These are phyloP conservation scores for Entosphenus tridentatus DNA, from an alignment of 2,113 vertebrate species.

Conservation along the genomic window DNA sequence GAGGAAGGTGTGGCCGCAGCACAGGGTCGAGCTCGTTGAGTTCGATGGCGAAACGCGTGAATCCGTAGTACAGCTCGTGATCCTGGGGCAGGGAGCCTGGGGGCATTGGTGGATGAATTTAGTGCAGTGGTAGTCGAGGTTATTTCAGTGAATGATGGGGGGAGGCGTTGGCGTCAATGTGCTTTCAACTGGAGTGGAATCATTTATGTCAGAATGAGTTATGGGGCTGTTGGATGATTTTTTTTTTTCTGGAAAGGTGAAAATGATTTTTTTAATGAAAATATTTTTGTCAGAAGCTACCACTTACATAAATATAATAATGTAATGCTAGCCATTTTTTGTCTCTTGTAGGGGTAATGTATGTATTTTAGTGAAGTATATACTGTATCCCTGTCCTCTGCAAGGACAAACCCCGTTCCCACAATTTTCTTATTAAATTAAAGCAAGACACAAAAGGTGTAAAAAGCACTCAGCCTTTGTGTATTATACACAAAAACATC, in stretches of 20 bases:
- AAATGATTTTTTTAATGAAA: not conserved
- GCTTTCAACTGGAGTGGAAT: constrained; percentile 8
- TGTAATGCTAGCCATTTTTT: too few species aligned
- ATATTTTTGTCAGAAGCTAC: not conserved
- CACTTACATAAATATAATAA: too few species aligned
- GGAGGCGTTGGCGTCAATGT: not conserved
- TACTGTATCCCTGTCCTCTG: too few species aligned
- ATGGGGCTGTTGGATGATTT: not conserved
- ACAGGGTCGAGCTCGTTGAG: constrained; percentile 87
- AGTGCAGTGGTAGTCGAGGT: constrained; percentile 11
- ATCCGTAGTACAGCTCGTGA: constrained; percentile 89
- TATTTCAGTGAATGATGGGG: constrained; percentile 7
- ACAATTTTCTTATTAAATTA: too few species aligned
- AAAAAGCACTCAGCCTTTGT: too few species aligned
- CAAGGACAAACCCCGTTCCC: too few species aligned
- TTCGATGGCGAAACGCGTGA: constrained; percentile 88
- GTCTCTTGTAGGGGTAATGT: too few species aligned
- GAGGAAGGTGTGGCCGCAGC: constrained; percentile 63
- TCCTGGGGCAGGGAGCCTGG: constrained; percentile 90
- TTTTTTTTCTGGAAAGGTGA: not conserved
- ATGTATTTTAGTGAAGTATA: too few species aligned
- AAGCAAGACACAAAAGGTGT: too few species aligned
- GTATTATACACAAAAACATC: too few species aligned
- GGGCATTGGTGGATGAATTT: not conserved
- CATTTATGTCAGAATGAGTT: not conserved